Percentiles rank a stretch among this genome's conserved stretches.
Evolutionary conservation across 1,140 invertebrate species (phyloP).

Genomic region (Oscheius sp.): DNA sequence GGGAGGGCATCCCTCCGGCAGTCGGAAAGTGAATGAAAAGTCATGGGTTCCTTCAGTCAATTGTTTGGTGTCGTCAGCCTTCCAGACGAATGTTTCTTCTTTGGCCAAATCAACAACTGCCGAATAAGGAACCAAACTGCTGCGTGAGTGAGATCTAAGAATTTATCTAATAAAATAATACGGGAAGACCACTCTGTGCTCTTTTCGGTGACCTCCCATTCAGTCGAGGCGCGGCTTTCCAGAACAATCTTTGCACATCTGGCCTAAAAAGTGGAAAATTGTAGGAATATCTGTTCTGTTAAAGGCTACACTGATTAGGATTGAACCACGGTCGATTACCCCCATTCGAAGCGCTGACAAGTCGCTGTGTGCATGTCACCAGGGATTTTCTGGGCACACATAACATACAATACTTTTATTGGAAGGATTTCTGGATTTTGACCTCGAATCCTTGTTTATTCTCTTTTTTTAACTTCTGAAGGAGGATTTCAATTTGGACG

Average conservation of each 20-base stretch:
- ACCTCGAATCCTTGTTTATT: too few relatives aligned
- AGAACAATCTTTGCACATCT: background rate
- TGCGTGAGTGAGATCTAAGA: background rate
- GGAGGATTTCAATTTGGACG: too few relatives aligned
- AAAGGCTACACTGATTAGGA: too few relatives aligned
- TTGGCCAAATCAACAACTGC: background rate
- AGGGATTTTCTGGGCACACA: too few relatives aligned
- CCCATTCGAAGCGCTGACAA: too few relatives aligned
- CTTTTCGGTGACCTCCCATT: conserved; percentile 4
- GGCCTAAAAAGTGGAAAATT: too few relatives aligned
- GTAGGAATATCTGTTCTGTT: too few relatives aligned
- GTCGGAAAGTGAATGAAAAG: background rate
- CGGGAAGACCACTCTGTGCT: conserved; percentile 6
- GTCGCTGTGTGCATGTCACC: too few relatives aligned
- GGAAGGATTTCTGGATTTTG: too few relatives aligned
- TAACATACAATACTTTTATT: too few relatives aligned
- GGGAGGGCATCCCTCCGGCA: background rate
- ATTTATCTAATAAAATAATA: background rate
- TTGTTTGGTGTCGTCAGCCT: background rate
- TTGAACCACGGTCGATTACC: too few relatives aligned
- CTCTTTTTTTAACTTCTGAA: too few relatives aligned
- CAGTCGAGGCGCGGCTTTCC: background rate
- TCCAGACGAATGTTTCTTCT: background rate
- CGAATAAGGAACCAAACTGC: background rate
- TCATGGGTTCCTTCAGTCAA: background rate